Conservation (phyloP, 2,888 invertebrate genomes). For the Phlogophora meticulosa region DNA sequence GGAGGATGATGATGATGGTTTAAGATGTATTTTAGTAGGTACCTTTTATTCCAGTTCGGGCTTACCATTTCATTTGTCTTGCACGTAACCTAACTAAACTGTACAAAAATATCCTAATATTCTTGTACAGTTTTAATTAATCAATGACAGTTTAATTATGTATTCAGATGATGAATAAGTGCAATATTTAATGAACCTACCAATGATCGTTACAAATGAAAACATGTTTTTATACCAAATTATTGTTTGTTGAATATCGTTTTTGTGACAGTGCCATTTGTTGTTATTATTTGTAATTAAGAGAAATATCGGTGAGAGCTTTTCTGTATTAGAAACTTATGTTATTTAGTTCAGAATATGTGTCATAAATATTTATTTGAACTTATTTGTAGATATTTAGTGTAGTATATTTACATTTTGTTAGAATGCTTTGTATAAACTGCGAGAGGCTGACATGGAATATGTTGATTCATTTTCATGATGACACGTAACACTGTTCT, state of each 20-base stretch:
- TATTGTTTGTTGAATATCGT: conserved; percentile 49
- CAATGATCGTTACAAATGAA: conserved; percentile 21
- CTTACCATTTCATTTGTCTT: neutral
- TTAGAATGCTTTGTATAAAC: conserved; percentile 14
- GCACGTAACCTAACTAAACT: neutral
- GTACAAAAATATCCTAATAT: too few relatives aligned
- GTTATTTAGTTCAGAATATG: conserved; percentile 1
- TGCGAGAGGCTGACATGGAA: conserved; percentile 8
- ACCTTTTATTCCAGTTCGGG: neutral
- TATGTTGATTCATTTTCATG: neutral
- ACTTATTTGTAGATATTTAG: conserved; percentile 25
- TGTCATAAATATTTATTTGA: conserved; percentile 20
- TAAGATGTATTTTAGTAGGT: neutral
- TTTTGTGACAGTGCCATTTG: conserved; percentile 67
- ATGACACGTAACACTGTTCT: too few relatives aligned
- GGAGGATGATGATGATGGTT: too few relatives aligned
- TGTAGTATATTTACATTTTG: too few relatives aligned
- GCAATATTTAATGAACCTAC: neutral
- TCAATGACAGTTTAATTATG: neutral
- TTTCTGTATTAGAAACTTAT: conserved; percentile 8
- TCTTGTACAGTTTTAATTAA: neutral
- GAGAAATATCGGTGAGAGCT: conserved; percentile 17
- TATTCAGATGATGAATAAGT: neutral
- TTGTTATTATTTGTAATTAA: conserved; percentile 43
- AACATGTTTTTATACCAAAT: conserved; percentile 58